Evolutionary conservation across 2,797 vertebrate species (phyloP).

Genomic region (Apogon talboti): DNA sequence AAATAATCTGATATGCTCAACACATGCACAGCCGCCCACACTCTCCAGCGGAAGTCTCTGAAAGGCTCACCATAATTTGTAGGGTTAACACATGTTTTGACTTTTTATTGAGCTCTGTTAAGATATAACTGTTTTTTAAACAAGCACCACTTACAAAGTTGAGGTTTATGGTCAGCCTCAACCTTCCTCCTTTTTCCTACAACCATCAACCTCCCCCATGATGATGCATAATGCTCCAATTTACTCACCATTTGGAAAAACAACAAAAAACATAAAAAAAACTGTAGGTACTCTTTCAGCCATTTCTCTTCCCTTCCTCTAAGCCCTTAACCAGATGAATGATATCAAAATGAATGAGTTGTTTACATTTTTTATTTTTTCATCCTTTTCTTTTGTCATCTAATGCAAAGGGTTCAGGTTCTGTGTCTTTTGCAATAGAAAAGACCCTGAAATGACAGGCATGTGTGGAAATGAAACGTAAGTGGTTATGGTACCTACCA

Average conservation of each 20-base stretch:
- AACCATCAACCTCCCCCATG: slow-evolving; percentile 31
- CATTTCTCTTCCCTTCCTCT: slow-evolving; percentile 14
- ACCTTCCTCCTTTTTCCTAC: slow-evolving; percentile 17
- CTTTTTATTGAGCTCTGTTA: slow-evolving; percentile 44
- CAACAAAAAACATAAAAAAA: slow-evolving; percentile 53
- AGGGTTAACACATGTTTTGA: slow-evolving; percentile 39
- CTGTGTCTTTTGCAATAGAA: background rate
- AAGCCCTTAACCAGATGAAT: slow-evolving; percentile 32
- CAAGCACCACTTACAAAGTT: slow-evolving; percentile 26
- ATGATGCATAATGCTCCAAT: slow-evolving; percentile 42
- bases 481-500: too few relatives aligned
- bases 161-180: slow-evolving; percentile 55
- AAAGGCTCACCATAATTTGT: slow-evolving; percentile 39
- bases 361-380: slow-evolving; percentile 4
- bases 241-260: slow-evolving; percentile 61
- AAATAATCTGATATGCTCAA: slow-evolving; percentile 4
- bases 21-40: slow-evolving; percentile 33
- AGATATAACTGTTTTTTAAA: slow-evolving; percentile 41
- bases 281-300: slow-evolving; percentile 48
- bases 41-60: slow-evolving; percentile 26
- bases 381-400: background rate
- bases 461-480: too few relatives aligned
- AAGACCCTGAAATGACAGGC: too few relatives aligned
- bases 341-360: slow-evolving; percentile 25
- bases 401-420: background rate